A percentile compares a stretch with the other conserved stretches of the same genome.
Evolutionary conservation across 2,888 invertebrate genomes (phyloP).

Genomic region (Lasius platythorax): DNA sequence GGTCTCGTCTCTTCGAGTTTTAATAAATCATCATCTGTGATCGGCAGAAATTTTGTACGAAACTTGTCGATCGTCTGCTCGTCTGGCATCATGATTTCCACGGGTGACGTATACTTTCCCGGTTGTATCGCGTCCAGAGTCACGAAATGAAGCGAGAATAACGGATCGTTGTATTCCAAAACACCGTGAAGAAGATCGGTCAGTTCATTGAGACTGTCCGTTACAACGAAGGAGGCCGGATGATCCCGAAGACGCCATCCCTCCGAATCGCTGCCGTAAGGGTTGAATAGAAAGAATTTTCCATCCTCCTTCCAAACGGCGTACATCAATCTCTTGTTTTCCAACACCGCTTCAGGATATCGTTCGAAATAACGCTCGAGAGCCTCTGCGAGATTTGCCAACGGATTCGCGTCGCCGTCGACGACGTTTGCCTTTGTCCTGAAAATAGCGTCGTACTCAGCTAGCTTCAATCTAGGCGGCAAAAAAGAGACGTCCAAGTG

Average conservation of each 20-base stretch:
- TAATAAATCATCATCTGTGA: slow-evolving; percentile 79
- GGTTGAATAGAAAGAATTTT: slow-evolving; percentile 80
- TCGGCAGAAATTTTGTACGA: slow-evolving; percentile 79
- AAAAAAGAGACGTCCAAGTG: slow-evolving; percentile 79
- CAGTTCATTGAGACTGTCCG: slow-evolving; percentile 78
- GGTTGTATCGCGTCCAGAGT: slow-evolving; percentile 76
- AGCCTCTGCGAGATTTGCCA: slow-evolving; percentile 82
- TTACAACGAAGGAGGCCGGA: slow-evolving; percentile 77
- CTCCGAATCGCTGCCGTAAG: slow-evolving; percentile 81
- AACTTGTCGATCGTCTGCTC: slow-evolving; percentile 65
- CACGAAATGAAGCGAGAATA: slow-evolving; percentile 78
- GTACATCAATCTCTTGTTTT: slow-evolving; percentile 80
- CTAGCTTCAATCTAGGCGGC: slow-evolving; percentile 76
- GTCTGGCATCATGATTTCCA: slow-evolving; percentile 64
- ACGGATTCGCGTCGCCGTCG: slow-evolving; percentile 78
- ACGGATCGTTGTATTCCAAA: slow-evolving; percentile 79
- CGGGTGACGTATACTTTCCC: slow-evolving; percentile 66
- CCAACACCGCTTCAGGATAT: slow-evolving; percentile 78
- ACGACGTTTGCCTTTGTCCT: slow-evolving; percentile 72
- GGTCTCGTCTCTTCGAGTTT: slow-evolving; percentile 37
- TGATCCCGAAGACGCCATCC: slow-evolving; percentile 78
- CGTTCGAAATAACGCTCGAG: slow-evolving; percentile 79
- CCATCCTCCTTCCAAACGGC: slow-evolving; percentile 78
- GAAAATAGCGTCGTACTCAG: slow-evolving; percentile 72
- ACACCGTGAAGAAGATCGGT: slow-evolving; percentile 77